phyloP scores from a whole-genome alignment of 2,888 invertebrate species.

The Synergus umbraculus region DNA sequence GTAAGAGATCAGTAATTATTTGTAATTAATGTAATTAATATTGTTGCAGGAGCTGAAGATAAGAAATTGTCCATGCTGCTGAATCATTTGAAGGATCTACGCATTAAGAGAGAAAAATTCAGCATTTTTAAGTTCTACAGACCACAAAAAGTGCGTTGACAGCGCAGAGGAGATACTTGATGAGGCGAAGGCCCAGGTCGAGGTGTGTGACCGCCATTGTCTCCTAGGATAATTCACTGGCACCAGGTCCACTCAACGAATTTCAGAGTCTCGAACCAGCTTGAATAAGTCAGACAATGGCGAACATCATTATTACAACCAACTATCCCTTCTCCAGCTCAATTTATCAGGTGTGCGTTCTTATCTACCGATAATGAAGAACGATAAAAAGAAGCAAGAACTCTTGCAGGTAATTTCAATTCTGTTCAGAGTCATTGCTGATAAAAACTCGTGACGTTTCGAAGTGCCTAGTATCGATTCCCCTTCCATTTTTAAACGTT shows the following conservation, averaged over 20 bases:
- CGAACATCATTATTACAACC: slow-evolving; percentile 9
- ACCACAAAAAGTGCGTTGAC: slow-evolving; percentile 85
- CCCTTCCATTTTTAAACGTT: neutral
- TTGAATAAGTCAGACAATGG: slow-evolving; percentile 9
- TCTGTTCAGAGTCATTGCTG: neutral
- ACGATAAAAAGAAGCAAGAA: slow-evolving; percentile 20
- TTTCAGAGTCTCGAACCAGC: neutral
- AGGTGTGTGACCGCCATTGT: slow-evolving; percentile 76
- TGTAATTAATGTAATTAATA: neutral
- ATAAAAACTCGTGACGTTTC: slow-evolving; percentile 18
- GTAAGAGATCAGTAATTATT: no score
- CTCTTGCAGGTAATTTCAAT: slow-evolving; percentile 17
- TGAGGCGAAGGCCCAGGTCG: slow-evolving; percentile 81
- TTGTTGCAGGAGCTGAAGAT: neutral
- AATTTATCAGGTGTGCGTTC: slow-evolving; percentile 26
- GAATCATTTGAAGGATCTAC: neutral
- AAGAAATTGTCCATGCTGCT: neutral
- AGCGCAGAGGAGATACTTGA: slow-evolving; percentile 84
- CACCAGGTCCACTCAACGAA: neutral
- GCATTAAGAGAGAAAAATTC: neutral
- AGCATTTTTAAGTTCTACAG: slow-evolving; percentile 60
- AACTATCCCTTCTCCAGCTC: slow-evolving; percentile 7
- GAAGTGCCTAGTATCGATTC: neutral
- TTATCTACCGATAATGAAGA: slow-evolving; percentile 40
- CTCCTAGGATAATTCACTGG: neutral